phyloP scores from a whole-genome alignment of 2,797 vertebrate species.

The Linurgus olivaceus region DNA sequence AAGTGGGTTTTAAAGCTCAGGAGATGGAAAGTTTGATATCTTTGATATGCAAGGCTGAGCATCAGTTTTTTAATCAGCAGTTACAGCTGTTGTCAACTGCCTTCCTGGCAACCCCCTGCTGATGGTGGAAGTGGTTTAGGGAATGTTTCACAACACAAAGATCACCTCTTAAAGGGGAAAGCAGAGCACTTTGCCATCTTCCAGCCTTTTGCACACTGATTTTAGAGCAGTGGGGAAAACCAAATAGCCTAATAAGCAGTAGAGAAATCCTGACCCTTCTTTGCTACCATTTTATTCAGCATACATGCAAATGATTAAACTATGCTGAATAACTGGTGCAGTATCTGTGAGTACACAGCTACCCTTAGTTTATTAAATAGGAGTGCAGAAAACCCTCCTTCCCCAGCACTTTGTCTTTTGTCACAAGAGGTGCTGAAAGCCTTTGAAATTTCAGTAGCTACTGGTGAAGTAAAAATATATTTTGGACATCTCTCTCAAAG shows the following conservation, averaged over 20 bases:
- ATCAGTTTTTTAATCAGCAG: conserved; percentile 74
- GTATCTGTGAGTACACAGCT: not conserved
- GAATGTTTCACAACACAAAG: conserved; percentile 65
- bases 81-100: conserved; percentile 74
- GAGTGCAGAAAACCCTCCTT: not conserved
- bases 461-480: not conserved
- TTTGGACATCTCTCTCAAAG: not conserved
- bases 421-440: not conserved
- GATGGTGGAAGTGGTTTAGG: conserved; percentile 68
- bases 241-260: not conserved
- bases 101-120: conserved; percentile 74
- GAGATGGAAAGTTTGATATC: not conserved
- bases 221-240: not conserved
- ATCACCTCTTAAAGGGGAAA: conserved; percentile 55
- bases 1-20: not conserved
- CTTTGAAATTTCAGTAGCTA: not conserved
- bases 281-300: not conserved
- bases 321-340: not conserved
- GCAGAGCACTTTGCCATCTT: not conserved
- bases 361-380: not conserved
- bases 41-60: conserved; percentile 24
- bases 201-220: not conserved
- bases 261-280: not conserved
- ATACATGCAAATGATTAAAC: not conserved
- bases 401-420: not conserved